Conservation (phyloP, 2,888 invertebrate genomes). For the Hypomecis punctinalis region DNA sequence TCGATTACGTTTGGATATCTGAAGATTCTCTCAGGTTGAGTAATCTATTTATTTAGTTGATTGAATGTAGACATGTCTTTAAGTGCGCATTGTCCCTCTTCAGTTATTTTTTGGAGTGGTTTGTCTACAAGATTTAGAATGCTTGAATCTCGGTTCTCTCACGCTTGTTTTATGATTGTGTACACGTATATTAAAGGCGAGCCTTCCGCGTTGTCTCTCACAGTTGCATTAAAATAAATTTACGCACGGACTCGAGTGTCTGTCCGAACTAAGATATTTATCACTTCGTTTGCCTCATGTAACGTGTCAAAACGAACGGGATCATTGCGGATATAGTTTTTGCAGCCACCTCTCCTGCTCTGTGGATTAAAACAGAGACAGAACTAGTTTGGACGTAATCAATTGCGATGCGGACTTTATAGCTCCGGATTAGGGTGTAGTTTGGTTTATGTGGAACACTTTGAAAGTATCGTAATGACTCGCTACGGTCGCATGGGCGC, state of each 20-base stretch:
- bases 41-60: conserved; percentile 68
- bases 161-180: conserved; percentile 56
- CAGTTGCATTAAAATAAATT: conserved; percentile 61
- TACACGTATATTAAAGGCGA: conserved; percentile 46
- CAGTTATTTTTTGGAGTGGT: conserved; percentile 63
- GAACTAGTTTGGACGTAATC: conserved; percentile 50
- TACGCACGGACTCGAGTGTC: conserved; percentile 59
- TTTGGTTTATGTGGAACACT: conserved; percentile 67
- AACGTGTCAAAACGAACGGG: conserved; percentile 77
- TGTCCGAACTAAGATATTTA: conserved; percentile 75
- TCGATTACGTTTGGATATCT: conserved; percentile 44
- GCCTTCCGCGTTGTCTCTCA: conserved; percentile 67
- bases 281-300: conserved; percentile 70
- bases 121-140: conserved; percentile 68
- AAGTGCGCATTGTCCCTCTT: conserved; percentile 63
- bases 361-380: conserved; percentile 60
- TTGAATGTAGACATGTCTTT: conserved; percentile 60
- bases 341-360: conserved; percentile 56
- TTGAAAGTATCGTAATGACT: conserved; percentile 80
- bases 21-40: conserved; percentile 56
- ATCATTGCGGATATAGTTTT: conserved; percentile 74
- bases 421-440: conserved; percentile 63
- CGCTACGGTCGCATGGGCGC: conserved; percentile 83
- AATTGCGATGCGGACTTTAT: conserved; percentile 65
- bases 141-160: conserved; percentile 67